A percentile compares a stretch with the other conserved stretches of the same genome.
These are phyloP conservation scores for Amiota mariae DNA, from an alignment of 2,888 invertebrate genomes.

Conservation along the genomic window DNA sequence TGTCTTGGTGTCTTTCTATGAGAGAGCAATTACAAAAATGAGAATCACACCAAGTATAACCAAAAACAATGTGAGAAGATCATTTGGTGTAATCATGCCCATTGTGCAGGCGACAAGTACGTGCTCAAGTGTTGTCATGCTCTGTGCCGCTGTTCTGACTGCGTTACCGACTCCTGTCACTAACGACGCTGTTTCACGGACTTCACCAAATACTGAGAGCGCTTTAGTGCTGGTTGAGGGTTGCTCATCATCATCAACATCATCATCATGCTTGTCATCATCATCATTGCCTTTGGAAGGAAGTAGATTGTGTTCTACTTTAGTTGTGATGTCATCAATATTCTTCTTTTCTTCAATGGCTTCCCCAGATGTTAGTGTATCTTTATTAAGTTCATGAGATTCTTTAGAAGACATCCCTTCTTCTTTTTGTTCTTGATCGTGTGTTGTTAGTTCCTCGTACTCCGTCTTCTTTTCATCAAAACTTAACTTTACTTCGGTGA, in stretches of 20 bases:
- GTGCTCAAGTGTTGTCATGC: conserved; percentile 74
- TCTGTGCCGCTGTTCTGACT: conserved; percentile 53
- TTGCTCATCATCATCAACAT: conserved; percentile 44
- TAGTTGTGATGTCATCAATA: background rate
- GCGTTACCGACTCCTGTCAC: conserved; percentile 31
- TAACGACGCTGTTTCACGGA: conserved; percentile 46
- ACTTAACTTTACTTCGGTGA: conserved; percentile 64
- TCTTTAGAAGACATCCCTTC: no score
- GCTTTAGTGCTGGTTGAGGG: conserved; percentile 60
- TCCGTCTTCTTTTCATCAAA: conserved; percentile 46
- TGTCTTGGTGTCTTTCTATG: no score
- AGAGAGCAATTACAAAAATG: conserved; percentile 77
- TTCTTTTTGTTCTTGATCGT: conserved; percentile 15
- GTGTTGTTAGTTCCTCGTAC: conserved; percentile 34
- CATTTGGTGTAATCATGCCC: conserved; percentile 81
- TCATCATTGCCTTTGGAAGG: conserved; percentile 37
- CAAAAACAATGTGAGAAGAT: conserved; percentile 83
- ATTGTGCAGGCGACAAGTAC: conserved; percentile 85
- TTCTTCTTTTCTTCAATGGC: no score
- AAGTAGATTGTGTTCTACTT: conserved; percentile 8
- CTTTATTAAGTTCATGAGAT: no score
- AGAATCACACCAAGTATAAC: conserved; percentile 84
- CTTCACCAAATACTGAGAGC: conserved; percentile 66
- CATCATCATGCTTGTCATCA: conserved; percentile 12
- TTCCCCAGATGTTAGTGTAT: no score